A percentile compares a stretch with the other conserved stretches of the same genome.
phyloP scores from a whole-genome alignment of 2,113 vertebrate genomes.

The Grammomys dolichurus region DNA sequence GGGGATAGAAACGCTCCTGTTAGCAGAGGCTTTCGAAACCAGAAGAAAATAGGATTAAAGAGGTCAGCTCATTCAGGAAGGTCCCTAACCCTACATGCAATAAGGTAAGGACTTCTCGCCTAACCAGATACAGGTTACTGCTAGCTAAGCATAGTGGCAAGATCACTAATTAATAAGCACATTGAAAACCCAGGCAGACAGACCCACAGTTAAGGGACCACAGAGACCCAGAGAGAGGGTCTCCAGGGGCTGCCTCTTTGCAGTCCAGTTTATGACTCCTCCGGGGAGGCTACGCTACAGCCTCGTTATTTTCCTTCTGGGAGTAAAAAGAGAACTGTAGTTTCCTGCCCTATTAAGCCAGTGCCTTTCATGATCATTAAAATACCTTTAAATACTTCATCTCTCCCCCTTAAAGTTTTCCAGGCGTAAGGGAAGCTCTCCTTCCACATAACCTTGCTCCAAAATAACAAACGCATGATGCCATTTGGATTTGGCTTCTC shows the following conservation, averaged over 20 bases:
- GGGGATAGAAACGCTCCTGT: background rate
- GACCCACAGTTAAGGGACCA: slow-evolving; percentile 67
- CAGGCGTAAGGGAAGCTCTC: slow-evolving; percentile 76
- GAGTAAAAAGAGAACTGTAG: slow-evolving; percentile 81
- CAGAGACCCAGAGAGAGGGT: slow-evolving; percentile 66
- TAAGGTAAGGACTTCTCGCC: slow-evolving; percentile 26
- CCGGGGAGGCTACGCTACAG: slow-evolving; percentile 75
- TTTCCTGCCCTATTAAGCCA: slow-evolving; percentile 83
- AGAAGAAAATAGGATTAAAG: background rate
- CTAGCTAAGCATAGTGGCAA: slow-evolving; percentile 18
- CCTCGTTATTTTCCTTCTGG: slow-evolving; percentile 82
- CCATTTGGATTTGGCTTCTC: slow-evolving; percentile 74
- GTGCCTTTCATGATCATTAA: slow-evolving; percentile 83
- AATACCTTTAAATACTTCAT: slow-evolving; percentile 84
- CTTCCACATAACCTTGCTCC: slow-evolving; percentile 79
- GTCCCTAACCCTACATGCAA: background rate
- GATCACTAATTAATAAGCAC: slow-evolving; percentile 75
- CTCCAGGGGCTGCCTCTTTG: slow-evolving; percentile 81
- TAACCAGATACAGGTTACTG: slow-evolving; percentile 1
- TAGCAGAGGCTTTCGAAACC: background rate
- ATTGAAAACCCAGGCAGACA: slow-evolving; percentile 68
- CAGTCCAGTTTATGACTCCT: slow-evolving; percentile 81
- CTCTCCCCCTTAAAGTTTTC: slow-evolving; percentile 78
- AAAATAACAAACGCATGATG: slow-evolving; percentile 82
- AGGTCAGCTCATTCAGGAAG: background rate